Conservation (phyloP, 2,888 invertebrate species). For the Rhingia rostrata region DNA sequence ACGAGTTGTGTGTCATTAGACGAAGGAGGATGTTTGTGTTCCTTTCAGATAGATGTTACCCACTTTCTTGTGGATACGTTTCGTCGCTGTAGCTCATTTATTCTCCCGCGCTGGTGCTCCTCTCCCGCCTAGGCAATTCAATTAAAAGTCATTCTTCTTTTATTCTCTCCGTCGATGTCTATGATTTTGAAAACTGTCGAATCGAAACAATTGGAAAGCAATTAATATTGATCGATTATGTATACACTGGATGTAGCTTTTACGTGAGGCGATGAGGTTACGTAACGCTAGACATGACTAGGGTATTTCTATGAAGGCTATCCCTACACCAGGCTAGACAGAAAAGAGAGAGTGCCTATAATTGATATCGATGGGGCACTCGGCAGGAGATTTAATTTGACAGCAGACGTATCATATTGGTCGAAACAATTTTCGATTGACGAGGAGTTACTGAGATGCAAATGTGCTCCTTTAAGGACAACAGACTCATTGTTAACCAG, state of each 20-base stretch:
- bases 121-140: constrained; percentile 45
- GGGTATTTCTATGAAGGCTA: constrained; percentile 20
- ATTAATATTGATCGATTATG: constrained; percentile 68
- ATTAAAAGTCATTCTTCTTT: constrained; percentile 49
- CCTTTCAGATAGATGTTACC: constrained; percentile 33
- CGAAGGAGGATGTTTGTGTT: constrained; percentile 31
- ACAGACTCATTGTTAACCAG: no score
- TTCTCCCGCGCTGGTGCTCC: constrained; percentile 7
- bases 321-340: not conserved
- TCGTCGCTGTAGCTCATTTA: not conserved
- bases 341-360: constrained; percentile 30
- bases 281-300: constrained; percentile 46
- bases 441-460: no score
- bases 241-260: constrained; percentile 37
- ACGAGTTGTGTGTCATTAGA: constrained; percentile 41
- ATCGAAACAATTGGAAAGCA: constrained; percentile 68
- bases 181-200: constrained; percentile 48
- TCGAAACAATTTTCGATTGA: no score
- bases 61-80: constrained; percentile 1
- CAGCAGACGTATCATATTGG: not conserved
- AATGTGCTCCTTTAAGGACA: no score
- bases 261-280: constrained; percentile 33
- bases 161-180: not conserved
- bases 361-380: constrained; percentile 57
- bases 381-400: not conserved